Conservation (phyloP, 2,113 vertebrate genomes). For the Mormoops blainvillei region DNA sequence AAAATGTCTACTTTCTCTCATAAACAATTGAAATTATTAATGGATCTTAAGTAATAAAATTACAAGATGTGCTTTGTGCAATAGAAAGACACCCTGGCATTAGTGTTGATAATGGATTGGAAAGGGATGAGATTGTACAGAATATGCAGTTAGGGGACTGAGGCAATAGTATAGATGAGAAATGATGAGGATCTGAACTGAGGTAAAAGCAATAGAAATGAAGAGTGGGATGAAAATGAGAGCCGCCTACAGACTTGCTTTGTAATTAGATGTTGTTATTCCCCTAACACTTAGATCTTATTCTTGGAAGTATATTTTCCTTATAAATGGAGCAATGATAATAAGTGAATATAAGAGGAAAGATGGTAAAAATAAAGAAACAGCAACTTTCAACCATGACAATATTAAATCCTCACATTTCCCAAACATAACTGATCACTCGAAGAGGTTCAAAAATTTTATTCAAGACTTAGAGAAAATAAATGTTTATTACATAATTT, state of each 20-base stretch:
- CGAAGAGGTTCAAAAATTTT: not conserved
- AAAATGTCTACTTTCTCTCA: not conserved
- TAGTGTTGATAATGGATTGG: not conserved
- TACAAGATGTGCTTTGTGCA: not conserved
- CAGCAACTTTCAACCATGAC: not conserved
- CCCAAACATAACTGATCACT: not conserved
- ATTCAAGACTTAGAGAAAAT: not conserved
- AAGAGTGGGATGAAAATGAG: not conserved
- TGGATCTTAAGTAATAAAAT: not conserved
- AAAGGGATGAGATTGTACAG: not conserved
- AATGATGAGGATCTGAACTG: not conserved
- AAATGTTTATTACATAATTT: not conserved
- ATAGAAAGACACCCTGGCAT: not conserved
- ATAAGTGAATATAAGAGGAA: not conserved
- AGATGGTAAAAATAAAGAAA: slow-evolving; percentile 17
- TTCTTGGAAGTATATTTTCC: not conserved
- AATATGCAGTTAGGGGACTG: not conserved
- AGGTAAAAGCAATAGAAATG: not conserved
- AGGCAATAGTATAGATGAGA: not conserved
- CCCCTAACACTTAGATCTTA: not conserved
- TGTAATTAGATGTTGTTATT: not conserved
- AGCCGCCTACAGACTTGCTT: not conserved
- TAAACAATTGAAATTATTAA: slow-evolving; percentile 22
- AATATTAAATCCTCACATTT: slow-evolving; percentile 10
- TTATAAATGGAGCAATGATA: not conserved